Evolutionary conservation across 2,888 invertebrate species (phyloP), one percentile per base, ranked within the genome.

Genomic region (Tenthredo distinguenda): DNA sequence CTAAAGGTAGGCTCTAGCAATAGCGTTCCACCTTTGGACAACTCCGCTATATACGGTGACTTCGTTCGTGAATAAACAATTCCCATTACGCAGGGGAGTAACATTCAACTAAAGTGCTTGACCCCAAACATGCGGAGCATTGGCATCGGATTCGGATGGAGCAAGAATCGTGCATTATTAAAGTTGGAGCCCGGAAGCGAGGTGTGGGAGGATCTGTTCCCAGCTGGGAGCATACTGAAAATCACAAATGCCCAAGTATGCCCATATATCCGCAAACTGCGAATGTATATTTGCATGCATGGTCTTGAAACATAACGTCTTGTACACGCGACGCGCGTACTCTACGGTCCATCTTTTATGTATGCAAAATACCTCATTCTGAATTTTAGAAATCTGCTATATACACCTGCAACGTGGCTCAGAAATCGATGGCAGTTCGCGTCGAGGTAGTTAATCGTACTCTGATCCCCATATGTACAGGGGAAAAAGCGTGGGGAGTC

Each of bases 121-220:
- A 96, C 96, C 0, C 95, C 95, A 0, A 96, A 96, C 81, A 92
- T 93, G 91, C 91, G 90, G 26, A 91, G 90, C 84, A 90, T 91
- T 3, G 92, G 89, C n/a, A 93, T 97, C 84, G 98, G 97, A 5
- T 98, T 97, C 91, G 97, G 97, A 90, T 98, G 98, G 98, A 96
- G 97, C 0, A 96, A 97, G 88, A 97, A 97, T 90, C 95, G 96
- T 85, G 96, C 95, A 12, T 94, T 98, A 18, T 95, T 98, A 34
- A 96, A 96, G 76, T 95, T 97, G 86, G 95, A 95, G 83, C 96
- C 97, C 0, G 96, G 96, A 7, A 95, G 95, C n/a, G 97, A 97
- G 90, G 96, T 97, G 89, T 97, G 97, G 96, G 98, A 98, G 91
- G 97, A 98, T 90, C 94, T 98, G 40, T 97, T 96, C 92, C 98